Evolutionary conservation across 1,140 invertebrate genomes (phyloP), one percentile per base, ranked within the genome.

Genomic region (Heliconius congener): DNA sequence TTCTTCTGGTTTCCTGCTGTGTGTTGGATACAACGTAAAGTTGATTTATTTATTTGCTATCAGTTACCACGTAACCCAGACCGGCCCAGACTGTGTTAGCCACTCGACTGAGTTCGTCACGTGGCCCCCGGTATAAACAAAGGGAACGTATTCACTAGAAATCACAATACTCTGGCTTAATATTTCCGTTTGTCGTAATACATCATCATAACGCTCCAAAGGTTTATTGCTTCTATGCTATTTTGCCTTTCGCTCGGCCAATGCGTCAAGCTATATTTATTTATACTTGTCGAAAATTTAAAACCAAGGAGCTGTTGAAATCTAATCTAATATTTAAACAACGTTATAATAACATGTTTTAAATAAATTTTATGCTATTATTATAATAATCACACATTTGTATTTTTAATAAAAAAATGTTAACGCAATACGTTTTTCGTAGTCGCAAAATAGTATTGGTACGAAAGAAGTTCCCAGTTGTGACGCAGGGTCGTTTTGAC

Each of bases 141-240:
- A 83, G 84, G 85, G 82, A 86, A 81, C 82, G 82, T 80, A 86
- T 85, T 86, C 83, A 84, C 87, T 80, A 84, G 81, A 87, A 84
- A 84, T 87, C 81, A 84, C 82, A 87, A 84, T 80, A 80, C 81
- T 82, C 60, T 83, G 82, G 80, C 34, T 88, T 87, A 86, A 87
- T 88, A 90, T 87, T 90, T 88, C 88, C 88, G 86, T 76, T 84
- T 83, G 76, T 80, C 83, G 87, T 87, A 84, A 85, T 83, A 83
- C 52, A 73, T 71, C 77, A 77, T 81, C 80, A 79, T 81, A 71
- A 81, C 78, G 75, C 72, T 75, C 77, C 78, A 57, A 57, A 46
- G 78, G 80, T 78, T 78, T 81, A 81, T 81, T 85, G 81, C 79
- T 84, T 84, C 84, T 82, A 85, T 84, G 81, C 86, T 87, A 85